Base-by-base conservation (phyloP, 2,113 vertebrate species). In the Romanogobio albipinnatus region DNA sequence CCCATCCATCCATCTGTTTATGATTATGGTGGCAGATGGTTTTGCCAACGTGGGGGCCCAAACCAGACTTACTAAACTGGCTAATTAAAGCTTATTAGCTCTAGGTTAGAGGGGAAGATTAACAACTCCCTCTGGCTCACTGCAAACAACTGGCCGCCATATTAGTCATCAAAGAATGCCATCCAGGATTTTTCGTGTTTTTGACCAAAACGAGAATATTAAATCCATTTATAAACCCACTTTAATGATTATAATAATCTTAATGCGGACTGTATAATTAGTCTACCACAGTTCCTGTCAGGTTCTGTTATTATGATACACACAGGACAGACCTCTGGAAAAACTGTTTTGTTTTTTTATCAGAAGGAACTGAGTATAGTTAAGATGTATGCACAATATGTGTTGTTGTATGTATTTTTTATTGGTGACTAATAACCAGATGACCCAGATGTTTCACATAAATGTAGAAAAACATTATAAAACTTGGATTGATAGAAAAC, bases 141-240 rank as follows among this genome's bases (percentile, higher is more conserved):
- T 26, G 4, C 56, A 81, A 83, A 24, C 49, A 78, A 88, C 83
- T n/a, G 15, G 24, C 22, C 9, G 36, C 81, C 22, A 66, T 61
- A 58, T 88, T 76, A 87, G 76, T 86, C 85, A 87, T 87, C 24
- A 84, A 59, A 29, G 59, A 14, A 68, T 59, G 24, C 24, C 36
- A 10, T 26, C 49, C 59, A 39, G 77, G 87, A 90, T 91, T 88
- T 91, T 81, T 78, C 53, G 29, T 13, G 29, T 78, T 86, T 89
- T 66, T 36, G 78, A 85, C 62, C 3, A 79, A 24, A 68, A 75
- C 22, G 70, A 61, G 15, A 62, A 17, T 29, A 59, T 76, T 79
- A 86, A 88, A 62, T 14, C 43, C 64, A 86, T 15, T 29, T 29
- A 29, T 29, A 29, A 29, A 29, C 29, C 29, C 29, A 59, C 15